phyloP scores from a whole-genome alignment of 2,797 vertebrate genomes.

The Cuniculus paca region DNA sequence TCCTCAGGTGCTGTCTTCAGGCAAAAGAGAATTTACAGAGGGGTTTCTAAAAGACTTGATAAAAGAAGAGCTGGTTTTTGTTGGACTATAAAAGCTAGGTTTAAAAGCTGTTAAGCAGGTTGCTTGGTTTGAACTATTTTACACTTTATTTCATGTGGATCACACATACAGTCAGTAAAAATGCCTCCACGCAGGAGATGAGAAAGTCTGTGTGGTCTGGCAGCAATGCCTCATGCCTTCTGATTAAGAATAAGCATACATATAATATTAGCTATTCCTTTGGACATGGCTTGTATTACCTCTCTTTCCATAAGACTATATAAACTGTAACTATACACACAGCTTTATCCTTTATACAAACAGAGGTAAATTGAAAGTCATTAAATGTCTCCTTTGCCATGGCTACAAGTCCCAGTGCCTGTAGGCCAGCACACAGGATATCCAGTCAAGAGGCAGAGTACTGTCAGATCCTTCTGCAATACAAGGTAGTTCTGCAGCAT shows the following conservation, averaged over 20 bases:
- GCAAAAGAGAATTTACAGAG: background rate
- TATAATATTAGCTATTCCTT: background rate
- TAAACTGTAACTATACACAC: background rate
- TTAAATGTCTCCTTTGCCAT: background rate
- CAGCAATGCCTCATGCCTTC: background rate
- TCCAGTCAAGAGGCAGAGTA: background rate
- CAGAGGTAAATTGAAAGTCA: background rate
- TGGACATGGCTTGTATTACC: background rate
- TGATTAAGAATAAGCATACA: slow-evolving; percentile 18
- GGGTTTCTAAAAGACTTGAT: background rate
- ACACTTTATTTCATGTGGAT: background rate
- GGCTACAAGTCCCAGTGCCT: background rate
- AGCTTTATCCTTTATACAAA: slow-evolving; percentile 6
- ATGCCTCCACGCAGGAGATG: background rate
- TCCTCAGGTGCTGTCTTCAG: background rate
- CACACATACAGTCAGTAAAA: background rate
- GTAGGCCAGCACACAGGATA: background rate
- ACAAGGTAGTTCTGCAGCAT: background rate
- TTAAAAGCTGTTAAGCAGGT: background rate
- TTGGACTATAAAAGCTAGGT: background rate
- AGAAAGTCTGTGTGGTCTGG: background rate
- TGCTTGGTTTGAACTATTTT: background rate
- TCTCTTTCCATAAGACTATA: background rate
- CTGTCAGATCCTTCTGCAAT: background rate
- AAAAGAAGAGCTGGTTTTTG: background rate